These are phyloP conservation scores for Eleutherodactylus coqui DNA, from an alignment of 2,797 vertebrate genomes.

Conservation along the genomic window DNA sequence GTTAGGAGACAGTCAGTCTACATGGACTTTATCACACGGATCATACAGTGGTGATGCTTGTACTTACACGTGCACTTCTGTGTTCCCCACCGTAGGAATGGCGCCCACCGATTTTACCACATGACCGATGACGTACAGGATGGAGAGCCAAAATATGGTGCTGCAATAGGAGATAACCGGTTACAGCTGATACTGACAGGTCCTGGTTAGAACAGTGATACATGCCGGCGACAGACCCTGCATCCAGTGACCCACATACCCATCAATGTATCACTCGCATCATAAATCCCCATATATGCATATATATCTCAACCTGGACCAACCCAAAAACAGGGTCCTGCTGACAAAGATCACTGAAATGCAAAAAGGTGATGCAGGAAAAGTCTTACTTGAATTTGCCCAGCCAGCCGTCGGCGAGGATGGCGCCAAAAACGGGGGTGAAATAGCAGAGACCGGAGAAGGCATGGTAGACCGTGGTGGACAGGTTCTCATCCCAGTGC, in stretches of 20 bases:
- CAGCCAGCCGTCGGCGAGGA: constrained; percentile 95
- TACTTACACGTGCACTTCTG: constrained; percentile 85
- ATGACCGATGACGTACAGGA: constrained; percentile 92
- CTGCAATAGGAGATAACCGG: constrained; percentile 71
- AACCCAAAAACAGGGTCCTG: not conserved
- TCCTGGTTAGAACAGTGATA: no score
- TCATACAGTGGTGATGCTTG: no score
- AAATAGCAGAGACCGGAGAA: constrained; percentile 95
- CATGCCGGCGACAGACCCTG: not conserved
- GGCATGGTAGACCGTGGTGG: constrained; percentile 93
- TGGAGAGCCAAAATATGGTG: constrained; percentile 95
- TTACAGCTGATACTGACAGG: not conserved
- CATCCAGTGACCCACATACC: no score
- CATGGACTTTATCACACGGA: not conserved
- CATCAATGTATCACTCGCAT: not conserved
- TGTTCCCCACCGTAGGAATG: constrained; percentile 86
- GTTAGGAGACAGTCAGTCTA: no score
- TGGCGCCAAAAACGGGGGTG: constrained; percentile 91
- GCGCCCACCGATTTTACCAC: constrained; percentile 93
- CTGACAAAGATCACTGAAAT: not conserved
- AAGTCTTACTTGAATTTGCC: constrained; percentile 90
- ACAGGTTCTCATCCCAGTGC: constrained; percentile 88
- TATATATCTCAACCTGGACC: not conserved
- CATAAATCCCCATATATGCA: not conserved
- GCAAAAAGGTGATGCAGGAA: no score